Base-by-base conservation (phyloP, 1,140 invertebrate genomes). In the Drosophila repletoides region DNA sequence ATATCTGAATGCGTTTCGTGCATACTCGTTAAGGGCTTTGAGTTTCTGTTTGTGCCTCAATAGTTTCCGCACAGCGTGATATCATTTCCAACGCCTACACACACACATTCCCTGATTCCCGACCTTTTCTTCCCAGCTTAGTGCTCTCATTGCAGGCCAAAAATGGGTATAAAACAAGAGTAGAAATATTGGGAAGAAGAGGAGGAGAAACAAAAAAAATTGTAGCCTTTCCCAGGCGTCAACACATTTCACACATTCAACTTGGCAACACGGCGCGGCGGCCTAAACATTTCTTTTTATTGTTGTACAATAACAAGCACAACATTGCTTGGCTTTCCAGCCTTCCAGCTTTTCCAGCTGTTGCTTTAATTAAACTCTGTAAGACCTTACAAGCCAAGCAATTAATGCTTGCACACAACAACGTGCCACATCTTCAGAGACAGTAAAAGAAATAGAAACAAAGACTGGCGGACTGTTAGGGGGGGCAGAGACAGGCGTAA, bases 311-410 rank as follows among this genome's bases (percentile, higher is more conserved):
- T 69, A 56, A 68, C 67, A 79, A 79, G 48, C 53, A 28, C 34
- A 58, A 59, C 65, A 59, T 41, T 38, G 68, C 59, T 40, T 43
- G 67, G n/a, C n/a, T n/a, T n/a, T n/a, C n/a, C n/a, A n/a, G n/a
- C n/a, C n/a, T n/a, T n/a, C n/a, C n/a, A n/a, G n/a, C n/a, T 53
- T 70, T 61, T 63, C 69, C 59, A 69, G 55, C 77, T 74, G 79
- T 68, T 74, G 79, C 66, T 84, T 83, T 83, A 83, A 83, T 83
- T 84, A 83, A 84, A 79, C 80, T 81, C 71, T 71, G 80, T 28
- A 71, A 83, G 70, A 79, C 65, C 60, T 60, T 74, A 83, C 79
- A 83, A 75, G 74, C 55, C 70, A 70, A 65, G 74, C 79, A 83
- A 83, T 83, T 83, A 83, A 83, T 75, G 79, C 79, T 67, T 58